Conservation (phyloP, 2,113 vertebrate genomes). For the Pavo muticus region DNA sequence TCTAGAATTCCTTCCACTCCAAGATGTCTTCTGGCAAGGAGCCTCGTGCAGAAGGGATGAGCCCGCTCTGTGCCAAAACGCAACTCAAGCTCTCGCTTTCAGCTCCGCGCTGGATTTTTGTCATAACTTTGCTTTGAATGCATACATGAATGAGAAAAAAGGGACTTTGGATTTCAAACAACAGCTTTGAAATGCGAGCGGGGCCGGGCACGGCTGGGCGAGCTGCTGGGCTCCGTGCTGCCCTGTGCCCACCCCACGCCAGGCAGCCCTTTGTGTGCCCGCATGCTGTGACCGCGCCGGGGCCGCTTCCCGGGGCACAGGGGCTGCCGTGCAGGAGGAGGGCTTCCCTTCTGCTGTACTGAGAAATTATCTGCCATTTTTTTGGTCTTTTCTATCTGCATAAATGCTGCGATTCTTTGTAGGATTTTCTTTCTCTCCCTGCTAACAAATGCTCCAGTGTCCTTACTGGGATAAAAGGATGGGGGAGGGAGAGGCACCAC, state of each 20-base stretch:
- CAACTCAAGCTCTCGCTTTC: conserved; percentile 49
- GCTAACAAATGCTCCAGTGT: conserved; percentile 50
- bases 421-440: neutral
- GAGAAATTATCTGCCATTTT: conserved; percentile 28
- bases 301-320: conserved; percentile 13
- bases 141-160: neutral
- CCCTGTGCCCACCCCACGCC: neutral
- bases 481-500: neutral
- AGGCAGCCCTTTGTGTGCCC: conserved; percentile 44
- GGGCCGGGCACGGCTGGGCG: neutral
- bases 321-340: conserved; percentile 51
- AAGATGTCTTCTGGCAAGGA: conserved; percentile 59
- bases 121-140: conserved; percentile 57
- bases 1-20: conserved; percentile 52
- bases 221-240: neutral
- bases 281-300: neutral
- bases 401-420: conserved; percentile 53
- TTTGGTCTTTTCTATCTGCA: neutral
- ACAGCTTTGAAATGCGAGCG: conserved; percentile 63
- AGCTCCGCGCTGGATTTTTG: conserved; percentile 59
- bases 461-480: conserved; percentile 34
- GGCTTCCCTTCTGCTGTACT: conserved; percentile 37
- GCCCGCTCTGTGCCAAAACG: conserved; percentile 44
- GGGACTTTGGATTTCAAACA: conserved; percentile 2
- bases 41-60: conserved; percentile 65